Base-by-base conservation (phyloP, 2,113 vertebrate genomes). In the Limanda limanda region DNA sequence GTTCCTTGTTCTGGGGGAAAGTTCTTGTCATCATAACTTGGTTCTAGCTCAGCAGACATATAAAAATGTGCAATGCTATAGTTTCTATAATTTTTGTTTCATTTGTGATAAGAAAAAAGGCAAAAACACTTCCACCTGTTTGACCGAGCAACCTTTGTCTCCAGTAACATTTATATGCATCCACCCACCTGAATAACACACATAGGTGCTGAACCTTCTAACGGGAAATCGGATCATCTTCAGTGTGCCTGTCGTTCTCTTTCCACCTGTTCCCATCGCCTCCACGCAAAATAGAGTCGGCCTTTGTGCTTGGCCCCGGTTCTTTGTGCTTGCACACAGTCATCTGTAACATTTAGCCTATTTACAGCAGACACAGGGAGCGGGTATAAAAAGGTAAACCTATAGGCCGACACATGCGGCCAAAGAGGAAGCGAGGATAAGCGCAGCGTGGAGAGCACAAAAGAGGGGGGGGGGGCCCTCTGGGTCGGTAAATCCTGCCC, bases 291-390 rank as follows among this genome's bases (percentile, higher is more conserved):
- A 91, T 86, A 85, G 84, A 90, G 85, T 71, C 59, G 4, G 45
- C 58, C 89, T 85, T 83, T 86, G 84, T 86, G 73, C 82, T 73
- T 83, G 10, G 35, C 74, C 54, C 75, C 2, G 2, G 48, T 76
- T 68, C 82, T 91, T 92, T 91, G 85, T 85, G 81, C 78, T 80
- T 69, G 9, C 77, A 42, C 85, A 72, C 85, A 90, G 87, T 84
- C 85, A 86, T 88, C 78, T 85, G 91, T 90, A 92, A 92, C 88
- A 75, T 92, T 93, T 84, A 11, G 89, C 91, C 91, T 87, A 81
- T 92, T 92, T 91, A 92, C 91, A 85, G 89, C 83, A 76, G 90
- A 87, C 74, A 82, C 69, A 74, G 51, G 78, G 82, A 64, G 58
- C 18, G 73, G 82, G 86, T 75, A 87, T 85, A 75, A 90, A 54